Percentiles rank a stretch among this genome's conserved stretches.
Conservation (phyloP, 2,888 invertebrate species). For the Acleris laterana region DNA sequence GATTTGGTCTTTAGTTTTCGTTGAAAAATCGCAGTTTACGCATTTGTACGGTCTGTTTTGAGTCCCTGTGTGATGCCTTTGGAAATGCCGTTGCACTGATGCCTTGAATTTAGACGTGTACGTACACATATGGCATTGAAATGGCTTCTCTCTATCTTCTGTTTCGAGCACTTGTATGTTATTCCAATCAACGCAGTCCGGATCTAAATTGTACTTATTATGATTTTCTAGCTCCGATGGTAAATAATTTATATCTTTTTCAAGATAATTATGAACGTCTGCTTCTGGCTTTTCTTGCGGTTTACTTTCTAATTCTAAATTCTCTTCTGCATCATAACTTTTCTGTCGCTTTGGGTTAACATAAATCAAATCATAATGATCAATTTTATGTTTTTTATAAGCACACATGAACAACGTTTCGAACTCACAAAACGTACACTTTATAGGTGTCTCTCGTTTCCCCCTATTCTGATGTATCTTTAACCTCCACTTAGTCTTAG, state of each 20-base stretch:
- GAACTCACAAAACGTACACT: constrained; percentile 59
- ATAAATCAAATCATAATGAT: constrained; percentile 45
- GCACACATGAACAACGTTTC: constrained; percentile 61
- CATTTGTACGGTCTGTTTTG: constrained; percentile 65
- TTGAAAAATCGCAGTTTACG: constrained; percentile 65
- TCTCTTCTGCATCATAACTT: neutral
- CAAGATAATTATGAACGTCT: constrained; percentile 4
- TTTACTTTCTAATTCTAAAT: constrained; percentile 6
- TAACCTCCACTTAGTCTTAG: constrained; percentile 59
- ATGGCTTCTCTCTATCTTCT: constrained; percentile 55
- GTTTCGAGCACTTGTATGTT: constrained; percentile 62
- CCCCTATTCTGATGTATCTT: constrained; percentile 62
- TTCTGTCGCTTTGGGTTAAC: constrained; percentile 12
- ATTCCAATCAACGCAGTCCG: constrained; percentile 57
- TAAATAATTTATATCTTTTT: constrained; percentile 17
- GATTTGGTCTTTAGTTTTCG: constrained; percentile 72
- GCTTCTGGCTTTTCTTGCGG: constrained; percentile 13
- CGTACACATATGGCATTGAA: constrained; percentile 59
- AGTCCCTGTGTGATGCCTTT: constrained; percentile 62
- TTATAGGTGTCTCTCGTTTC: constrained; percentile 47
- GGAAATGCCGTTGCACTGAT: constrained; percentile 67
- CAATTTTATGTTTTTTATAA: constrained; percentile 58
- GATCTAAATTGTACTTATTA: constrained; percentile 58
- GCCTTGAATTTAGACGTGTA: constrained; percentile 67
- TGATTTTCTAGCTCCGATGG: constrained; percentile 4